Evolutionary conservation across 2,888 invertebrate species (phyloP), one percentile per base, ranked within the genome.

Genomic region (Agrochola circellaris): DNA sequence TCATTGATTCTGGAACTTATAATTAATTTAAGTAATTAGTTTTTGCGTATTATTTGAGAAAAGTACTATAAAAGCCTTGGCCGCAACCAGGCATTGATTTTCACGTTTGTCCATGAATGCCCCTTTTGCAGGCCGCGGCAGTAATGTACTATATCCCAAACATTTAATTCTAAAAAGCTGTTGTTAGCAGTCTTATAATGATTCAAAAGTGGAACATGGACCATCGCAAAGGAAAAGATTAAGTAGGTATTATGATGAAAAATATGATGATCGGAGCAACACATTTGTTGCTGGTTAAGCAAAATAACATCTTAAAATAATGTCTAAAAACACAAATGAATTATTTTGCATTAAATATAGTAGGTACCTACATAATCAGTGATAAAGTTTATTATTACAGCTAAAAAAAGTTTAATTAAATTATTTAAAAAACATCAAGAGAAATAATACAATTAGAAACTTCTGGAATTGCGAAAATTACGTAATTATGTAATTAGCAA

Each of bases 401-500:
- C 45, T 45, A 20, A 48, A 8, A 13, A 26, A 3, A 66, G 7
- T 45, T 26, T 13, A 48, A 48, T 23, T 20, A 13, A 48, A 30
- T 23, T 8, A 23, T 48, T 42, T 13, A 1, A 51, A 61, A 42
- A n/a, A 45, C 2, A 48, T 30, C 7, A 30, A 48, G 26, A 26
- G 0, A 69, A 56, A 30, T 23, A 54, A 54, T 5, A 78, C 17
- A 9, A 30, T 30, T 23, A 69, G 38, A 79, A 71, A n/a, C 42
- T 61, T 54, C 60, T 79, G 4, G 65, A 34, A 58, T 58, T 26
- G 75, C 23, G 5, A 56, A 58, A 75, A 68, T 75, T 81, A 68
- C 48, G 26, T 68, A 64, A 62, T 0, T 62, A 42, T 8, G 1
- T 67, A 67, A 81, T 81, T 74, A n/a, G 58, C 42, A 67, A 67